Evolutionary conservation across 2,888 invertebrate species (phyloP).

Genomic region (Osedax fenrisi): DNA sequence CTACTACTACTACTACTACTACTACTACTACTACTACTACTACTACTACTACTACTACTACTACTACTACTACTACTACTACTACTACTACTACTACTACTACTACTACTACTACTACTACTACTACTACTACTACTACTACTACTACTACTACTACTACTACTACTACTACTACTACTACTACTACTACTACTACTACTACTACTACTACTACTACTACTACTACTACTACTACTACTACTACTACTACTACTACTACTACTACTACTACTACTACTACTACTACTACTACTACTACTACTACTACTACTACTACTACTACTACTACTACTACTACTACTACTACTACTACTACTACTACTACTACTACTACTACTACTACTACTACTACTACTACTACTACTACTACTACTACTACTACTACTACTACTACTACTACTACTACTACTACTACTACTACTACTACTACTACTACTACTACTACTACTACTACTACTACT

Average conservation of each 20-base stretch:
- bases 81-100: not conserved
- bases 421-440: not conserved
- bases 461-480: not conserved
- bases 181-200: not conserved
- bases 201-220: not conserved
- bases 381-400: not conserved
- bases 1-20: not conserved
- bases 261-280: not conserved
- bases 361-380: not conserved
- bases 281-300: not conserved
- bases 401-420: not conserved
- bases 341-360: not conserved
- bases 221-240: not conserved
- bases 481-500: not conserved
- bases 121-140: not conserved
- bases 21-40: not conserved
- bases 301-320: not conserved
- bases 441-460: not conserved
- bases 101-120: not conserved
- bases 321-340: not conserved
- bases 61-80: not conserved
- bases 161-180: not conserved
- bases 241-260: not conserved
- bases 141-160: not conserved
- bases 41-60: not conserved